Percentiles rank a stretch among this genome's conserved stretches.
Evolutionary conservation across 2,888 invertebrate species (phyloP).

Genomic region (Drosophila fungiperda): DNA sequence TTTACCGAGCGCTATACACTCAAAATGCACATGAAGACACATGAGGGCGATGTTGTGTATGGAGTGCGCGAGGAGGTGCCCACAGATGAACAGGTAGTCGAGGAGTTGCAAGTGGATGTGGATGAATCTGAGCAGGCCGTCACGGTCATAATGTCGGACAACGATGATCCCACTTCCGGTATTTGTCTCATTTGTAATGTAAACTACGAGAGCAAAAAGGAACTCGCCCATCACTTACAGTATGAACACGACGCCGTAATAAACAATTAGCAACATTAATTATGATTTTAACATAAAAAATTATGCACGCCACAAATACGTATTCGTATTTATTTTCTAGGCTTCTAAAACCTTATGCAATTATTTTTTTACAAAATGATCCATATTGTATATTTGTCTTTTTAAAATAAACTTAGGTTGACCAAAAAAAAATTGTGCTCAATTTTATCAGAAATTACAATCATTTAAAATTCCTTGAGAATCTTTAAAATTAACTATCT

Average conservation of each 20-base stretch:
- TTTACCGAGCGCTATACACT: conserved; percentile 84
- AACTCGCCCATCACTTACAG: conserved; percentile 77
- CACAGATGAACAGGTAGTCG: conserved; percentile 69
- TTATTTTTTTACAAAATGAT: conserved; percentile 7
- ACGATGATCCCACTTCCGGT: conserved; percentile 65
- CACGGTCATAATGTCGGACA: conserved; percentile 72
- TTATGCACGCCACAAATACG: background rate
- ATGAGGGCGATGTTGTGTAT: conserved; percentile 69
- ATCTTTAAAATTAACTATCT: background rate
- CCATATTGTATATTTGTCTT: conserved; percentile 6
- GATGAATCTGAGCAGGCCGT: conserved; percentile 77
- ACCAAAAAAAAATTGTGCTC: background rate
- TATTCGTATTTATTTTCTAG: conserved; percentile 2
- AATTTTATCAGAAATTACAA: background rate
- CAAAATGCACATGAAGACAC: conserved; percentile 82
- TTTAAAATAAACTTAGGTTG: conserved; percentile 34
- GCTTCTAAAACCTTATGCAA: conserved; percentile 15
- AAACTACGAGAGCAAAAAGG: conserved; percentile 75
- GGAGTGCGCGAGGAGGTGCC: conserved; percentile 68
- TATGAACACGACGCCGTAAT: conserved; percentile 79
- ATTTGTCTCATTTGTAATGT: conserved; percentile 77
- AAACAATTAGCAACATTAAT: conserved; percentile 46
- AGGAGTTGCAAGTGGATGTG: conserved; percentile 68
- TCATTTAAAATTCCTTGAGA: background rate
- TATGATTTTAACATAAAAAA: background rate